A percentile compares a stretch with the other conserved stretches of the same genome.
phyloP scores from a whole-genome alignment of 1,140 invertebrate genomes.

The Diprion similis region DNA sequence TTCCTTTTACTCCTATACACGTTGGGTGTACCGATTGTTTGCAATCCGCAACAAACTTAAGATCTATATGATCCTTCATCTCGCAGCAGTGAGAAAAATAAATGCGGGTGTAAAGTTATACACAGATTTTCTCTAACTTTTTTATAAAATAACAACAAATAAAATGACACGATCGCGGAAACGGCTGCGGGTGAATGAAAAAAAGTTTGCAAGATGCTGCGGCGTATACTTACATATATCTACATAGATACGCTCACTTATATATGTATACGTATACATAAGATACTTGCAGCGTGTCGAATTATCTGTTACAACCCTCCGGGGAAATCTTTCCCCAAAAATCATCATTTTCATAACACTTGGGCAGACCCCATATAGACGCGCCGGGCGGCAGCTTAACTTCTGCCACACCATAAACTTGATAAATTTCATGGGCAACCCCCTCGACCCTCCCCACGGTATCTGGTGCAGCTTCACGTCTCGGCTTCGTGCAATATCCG shows the following conservation, averaged over 20 bases:
- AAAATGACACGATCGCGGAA: no score
- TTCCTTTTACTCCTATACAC: no score
- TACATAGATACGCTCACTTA: background rate
- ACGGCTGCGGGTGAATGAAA: background rate
- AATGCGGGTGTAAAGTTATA: no score
- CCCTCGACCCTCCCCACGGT: background rate
- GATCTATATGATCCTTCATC: no score
- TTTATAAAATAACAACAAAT: no score
- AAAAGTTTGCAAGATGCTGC: background rate
- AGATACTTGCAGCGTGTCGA: no score
- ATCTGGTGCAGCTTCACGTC: background rate
- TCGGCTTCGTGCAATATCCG: background rate
- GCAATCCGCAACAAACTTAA: no score
- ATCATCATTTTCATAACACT: conserved; percentile 40
- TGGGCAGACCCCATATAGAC: background rate
- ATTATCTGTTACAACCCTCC: conserved; percentile 14
- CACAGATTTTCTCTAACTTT: no score
- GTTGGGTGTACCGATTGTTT: no score
- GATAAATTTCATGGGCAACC: conserved; percentile 37
- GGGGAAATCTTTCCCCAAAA: conserved; percentile 38
- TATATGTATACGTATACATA: background rate
- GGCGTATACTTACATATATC: no score
- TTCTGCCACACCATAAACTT: conserved; percentile 37
- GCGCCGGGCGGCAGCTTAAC: conserved; percentile 20
- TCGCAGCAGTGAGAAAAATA: no score